phyloP scores from a whole-genome alignment of 1,140 invertebrate genomes.

The Megalopta genalis region DNA sequence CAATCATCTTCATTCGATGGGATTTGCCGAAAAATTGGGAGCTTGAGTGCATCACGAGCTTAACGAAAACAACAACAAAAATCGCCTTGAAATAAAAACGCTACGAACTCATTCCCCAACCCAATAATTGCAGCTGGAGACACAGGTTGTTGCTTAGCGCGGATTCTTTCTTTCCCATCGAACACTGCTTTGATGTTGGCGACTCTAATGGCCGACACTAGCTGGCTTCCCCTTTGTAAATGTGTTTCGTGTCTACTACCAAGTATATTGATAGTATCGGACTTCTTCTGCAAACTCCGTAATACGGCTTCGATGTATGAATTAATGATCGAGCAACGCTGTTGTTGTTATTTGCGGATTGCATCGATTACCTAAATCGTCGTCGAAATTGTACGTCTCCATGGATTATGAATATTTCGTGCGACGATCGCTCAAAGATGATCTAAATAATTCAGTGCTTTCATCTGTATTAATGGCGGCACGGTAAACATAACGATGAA shows the following conservation, averaged over 20 bases:
- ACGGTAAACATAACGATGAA: no score
- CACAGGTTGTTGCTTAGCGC: not conserved
- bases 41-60: no score
- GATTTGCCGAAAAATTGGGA: no score
- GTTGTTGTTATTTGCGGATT: not conserved
- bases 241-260: not conserved
- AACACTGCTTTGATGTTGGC: not conserved
- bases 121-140: not conserved
- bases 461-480: no score
- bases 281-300: not conserved
- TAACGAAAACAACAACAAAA: no score
- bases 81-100: no score
- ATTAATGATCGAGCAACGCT: not conserved
- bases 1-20: no score
- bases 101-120: no score
- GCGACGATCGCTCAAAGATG: no score
- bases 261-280: not conserved
- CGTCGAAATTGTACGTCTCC: not conserved
- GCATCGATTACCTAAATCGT: no score
- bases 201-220: not conserved
- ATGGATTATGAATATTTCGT: no score
- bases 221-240: conserved; percentile 15
- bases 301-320: conserved; percentile 3
- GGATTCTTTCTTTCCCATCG: not conserved
- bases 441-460: no score